Evolutionary conservation across 2,797 vertebrate species (phyloP).

Genomic region (Gastrophryne carolinensis): DNA sequence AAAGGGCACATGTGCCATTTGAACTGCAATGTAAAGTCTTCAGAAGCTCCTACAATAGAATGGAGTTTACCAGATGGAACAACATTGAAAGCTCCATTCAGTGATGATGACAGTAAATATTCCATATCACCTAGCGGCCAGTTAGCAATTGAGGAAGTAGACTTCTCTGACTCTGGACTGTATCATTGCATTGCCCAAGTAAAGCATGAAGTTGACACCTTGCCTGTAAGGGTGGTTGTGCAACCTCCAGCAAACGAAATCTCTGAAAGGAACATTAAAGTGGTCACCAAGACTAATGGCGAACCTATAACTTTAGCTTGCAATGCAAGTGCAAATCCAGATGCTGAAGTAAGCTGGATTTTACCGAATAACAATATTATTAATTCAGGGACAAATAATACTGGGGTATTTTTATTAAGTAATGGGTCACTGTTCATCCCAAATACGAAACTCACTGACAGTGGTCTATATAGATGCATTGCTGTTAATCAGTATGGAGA

Average conservation of each 20-base stretch:
- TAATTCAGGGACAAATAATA: slow-evolving; percentile 64
- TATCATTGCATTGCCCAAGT: slow-evolving; percentile 83
- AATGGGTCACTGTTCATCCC: slow-evolving; percentile 79
- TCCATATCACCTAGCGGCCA: slow-evolving; percentile 72
- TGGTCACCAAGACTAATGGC: slow-evolving; percentile 68
- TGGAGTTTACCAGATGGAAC: slow-evolving; percentile 84
- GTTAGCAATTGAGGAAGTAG: slow-evolving; percentile 68
- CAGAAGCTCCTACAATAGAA: slow-evolving; percentile 67
- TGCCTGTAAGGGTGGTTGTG: slow-evolving; percentile 73
- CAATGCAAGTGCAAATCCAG: slow-evolving; percentile 68
- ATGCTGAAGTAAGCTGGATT: slow-evolving; percentile 83
- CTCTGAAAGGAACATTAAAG: slow-evolving; percentile 58
- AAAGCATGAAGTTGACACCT: slow-evolving; percentile 65
- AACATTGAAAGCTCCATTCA: slow-evolving; percentile 68
- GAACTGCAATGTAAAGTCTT: slow-evolving; percentile 76
- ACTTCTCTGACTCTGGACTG: slow-evolving; percentile 73
- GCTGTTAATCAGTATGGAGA: slow-evolving; percentile 80
- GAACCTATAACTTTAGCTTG: slow-evolving; percentile 74
- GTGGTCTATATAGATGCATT: slow-evolving; percentile 85
- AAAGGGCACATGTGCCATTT: slow-evolving; percentile 71
- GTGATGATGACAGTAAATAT: slow-evolving; percentile 65
- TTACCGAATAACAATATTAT: slow-evolving; percentile 74
- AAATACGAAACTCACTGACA: slow-evolving; percentile 68
- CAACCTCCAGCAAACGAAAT: slow-evolving; percentile 69
- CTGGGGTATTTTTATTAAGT: slow-evolving; percentile 64